A percentile compares a stretch with the other conserved stretches of the same genome.
These are phyloP conservation scores for Elgonia sp. DNA, from an alignment of 2,888 invertebrate genomes.

Conservation along the genomic window DNA sequence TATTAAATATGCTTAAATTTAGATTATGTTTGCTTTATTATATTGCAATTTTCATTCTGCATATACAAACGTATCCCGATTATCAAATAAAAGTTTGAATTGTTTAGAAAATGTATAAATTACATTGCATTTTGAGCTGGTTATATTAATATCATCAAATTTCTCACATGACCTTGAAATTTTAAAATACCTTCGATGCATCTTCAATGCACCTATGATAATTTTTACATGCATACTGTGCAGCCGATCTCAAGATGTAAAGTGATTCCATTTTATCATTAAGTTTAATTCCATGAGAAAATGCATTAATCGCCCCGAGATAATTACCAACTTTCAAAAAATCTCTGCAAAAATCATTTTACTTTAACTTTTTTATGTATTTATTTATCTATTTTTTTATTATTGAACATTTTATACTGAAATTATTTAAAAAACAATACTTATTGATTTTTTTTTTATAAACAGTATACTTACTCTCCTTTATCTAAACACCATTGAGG, in stretches of 20 bases:
- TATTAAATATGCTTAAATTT: too few relatives aligned
- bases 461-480: conserved; percentile 89
- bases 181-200: conserved; percentile 87
- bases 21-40: too few relatives aligned
- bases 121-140: too few relatives aligned
- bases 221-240: conserved; percentile 93
- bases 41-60: too few relatives aligned
- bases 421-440: not conserved
- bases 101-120: too few relatives aligned
- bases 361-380: too few relatives aligned
- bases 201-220: conserved; percentile 91
- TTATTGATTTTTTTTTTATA: not conserved
- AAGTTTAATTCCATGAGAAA: conserved; percentile 92
- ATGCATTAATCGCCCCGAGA: conserved; percentile 94
- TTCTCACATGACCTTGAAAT: too few relatives aligned
- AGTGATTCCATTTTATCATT: conserved; percentile 92
- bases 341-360: conserved; percentile 87
- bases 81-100: too few relatives aligned
- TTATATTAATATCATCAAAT: too few relatives aligned
- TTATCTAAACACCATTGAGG: conserved; percentile 94
- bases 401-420: not conserved
- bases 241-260: conserved; percentile 92
- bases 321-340: conserved; percentile 93
- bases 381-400: not conserved
- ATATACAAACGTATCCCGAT: too few relatives aligned